These are phyloP conservation scores for Yoshiicerus persimilis DNA, from an alignment of 1,140 invertebrate genomes.

Conservation along the genomic window DNA sequence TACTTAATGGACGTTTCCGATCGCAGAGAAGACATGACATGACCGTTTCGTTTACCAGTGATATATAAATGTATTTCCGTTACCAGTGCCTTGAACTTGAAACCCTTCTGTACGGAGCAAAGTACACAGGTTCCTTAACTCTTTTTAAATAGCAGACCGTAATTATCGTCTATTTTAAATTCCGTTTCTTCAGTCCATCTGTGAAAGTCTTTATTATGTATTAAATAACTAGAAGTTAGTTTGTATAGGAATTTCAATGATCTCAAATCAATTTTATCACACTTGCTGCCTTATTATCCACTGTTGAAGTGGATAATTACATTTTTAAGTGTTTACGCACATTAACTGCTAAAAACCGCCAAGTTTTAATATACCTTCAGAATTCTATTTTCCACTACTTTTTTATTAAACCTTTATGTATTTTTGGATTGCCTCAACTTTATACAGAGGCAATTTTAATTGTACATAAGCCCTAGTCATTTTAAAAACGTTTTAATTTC, in stretches of 20 bases:
- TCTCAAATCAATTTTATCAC: background rate
- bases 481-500: background rate
- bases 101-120: background rate
- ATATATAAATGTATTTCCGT: constrained; percentile 18
- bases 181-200: background rate
- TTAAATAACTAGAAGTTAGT: background rate
- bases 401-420: no score
- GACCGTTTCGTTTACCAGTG: constrained; percentile 18
- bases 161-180: background rate
- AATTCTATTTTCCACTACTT: no score
- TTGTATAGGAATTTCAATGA: background rate
- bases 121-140: background rate
- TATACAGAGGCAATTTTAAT: no score
- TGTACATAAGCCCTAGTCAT: background rate
- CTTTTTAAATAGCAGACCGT: background rate
- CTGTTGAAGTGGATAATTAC: no score
- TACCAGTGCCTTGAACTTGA: constrained; percentile 24
- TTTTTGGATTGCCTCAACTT: background rate
- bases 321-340: background rate
- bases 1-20: background rate
- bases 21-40: background rate
- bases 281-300: background rate
- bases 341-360: background rate
- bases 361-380: no score
- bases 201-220: background rate